Conservation (phyloP, 2,797 vertebrate species). For the Platalea minor region DNA sequence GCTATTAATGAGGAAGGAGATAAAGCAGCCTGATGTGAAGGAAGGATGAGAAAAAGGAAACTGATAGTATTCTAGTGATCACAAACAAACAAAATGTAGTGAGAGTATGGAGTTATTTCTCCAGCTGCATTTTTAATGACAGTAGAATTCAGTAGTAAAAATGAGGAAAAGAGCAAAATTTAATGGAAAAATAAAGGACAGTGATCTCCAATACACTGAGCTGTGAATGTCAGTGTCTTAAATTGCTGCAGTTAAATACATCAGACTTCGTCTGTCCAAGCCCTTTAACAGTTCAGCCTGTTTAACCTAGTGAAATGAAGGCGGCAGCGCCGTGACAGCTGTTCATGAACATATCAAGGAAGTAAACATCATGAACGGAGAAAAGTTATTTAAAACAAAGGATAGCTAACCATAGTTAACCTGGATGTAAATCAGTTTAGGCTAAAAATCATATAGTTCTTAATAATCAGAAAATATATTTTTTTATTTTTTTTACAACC, state of each 20-base stretch:
- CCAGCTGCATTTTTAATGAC: neutral
- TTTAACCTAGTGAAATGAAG: neutral
- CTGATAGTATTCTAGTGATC: neutral
- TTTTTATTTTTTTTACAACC: neutral
- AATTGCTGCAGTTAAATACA: neutral
- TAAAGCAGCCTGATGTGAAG: neutral
- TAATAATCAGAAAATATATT: neutral
- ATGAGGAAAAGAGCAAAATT: neutral
- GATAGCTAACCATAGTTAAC: neutral
- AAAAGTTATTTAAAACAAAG: neutral
- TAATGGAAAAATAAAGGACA: neutral
- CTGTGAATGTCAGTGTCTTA: neutral
- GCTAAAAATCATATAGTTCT: neutral
- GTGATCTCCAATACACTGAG: neutral
- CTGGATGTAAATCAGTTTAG: neutral
- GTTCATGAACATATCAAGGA: neutral
- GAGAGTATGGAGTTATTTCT: neutral
- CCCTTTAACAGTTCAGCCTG: neutral
- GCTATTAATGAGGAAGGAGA: neutral
- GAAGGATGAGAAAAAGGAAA: neutral
- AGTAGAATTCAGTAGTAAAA: neutral
- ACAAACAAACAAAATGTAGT: neutral
- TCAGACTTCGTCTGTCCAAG: neutral
- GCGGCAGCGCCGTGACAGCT: neutral
- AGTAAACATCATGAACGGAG: neutral